phyloP scores from a whole-genome alignment of 2,888 invertebrate genomes.

The Camponotus fellah region DNA sequence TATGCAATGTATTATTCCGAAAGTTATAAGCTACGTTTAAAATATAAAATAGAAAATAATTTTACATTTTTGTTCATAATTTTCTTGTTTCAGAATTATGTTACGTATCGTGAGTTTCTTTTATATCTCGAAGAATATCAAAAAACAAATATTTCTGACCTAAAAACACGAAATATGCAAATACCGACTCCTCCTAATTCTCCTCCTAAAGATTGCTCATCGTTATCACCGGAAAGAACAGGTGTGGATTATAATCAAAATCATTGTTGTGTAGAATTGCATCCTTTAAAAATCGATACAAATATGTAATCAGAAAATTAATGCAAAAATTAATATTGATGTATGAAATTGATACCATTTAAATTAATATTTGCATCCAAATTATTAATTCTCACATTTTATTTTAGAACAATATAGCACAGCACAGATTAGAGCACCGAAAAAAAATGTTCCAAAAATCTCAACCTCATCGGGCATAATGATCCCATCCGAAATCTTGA shows the following conservation, averaged over 20 bases:
- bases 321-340: neutral
- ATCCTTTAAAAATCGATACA: conserved; percentile 25
- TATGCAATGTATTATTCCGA: neutral
- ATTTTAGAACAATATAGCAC: conserved; percentile 27
- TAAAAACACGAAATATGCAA: conserved; percentile 79
- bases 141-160: conserved; percentile 86
- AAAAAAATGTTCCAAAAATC: conserved; percentile 13
- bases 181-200: conserved; percentile 73
- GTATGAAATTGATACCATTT: neutral
- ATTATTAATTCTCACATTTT: neutral
- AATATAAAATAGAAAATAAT: conserved; percentile 74
- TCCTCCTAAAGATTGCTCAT: conserved; percentile 67
- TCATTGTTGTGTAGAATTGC: conserved; percentile 24
- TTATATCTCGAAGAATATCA: conserved; percentile 90
- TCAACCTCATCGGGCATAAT: conserved; percentile 64
- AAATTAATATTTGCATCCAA: neutral
- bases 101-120: conserved; percentile 90
- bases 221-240: conserved; percentile 16
- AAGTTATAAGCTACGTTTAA: neutral
- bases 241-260: conserved; percentile 38
- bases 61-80: neutral
- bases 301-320: neutral
- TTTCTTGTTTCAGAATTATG: conserved; percentile 87
- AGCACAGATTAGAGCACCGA: conserved; percentile 10
- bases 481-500: conserved; percentile 81